Conservation (phyloP, 1,140 invertebrate genomes). For the Caenorhabditis tropicalis region DNA sequence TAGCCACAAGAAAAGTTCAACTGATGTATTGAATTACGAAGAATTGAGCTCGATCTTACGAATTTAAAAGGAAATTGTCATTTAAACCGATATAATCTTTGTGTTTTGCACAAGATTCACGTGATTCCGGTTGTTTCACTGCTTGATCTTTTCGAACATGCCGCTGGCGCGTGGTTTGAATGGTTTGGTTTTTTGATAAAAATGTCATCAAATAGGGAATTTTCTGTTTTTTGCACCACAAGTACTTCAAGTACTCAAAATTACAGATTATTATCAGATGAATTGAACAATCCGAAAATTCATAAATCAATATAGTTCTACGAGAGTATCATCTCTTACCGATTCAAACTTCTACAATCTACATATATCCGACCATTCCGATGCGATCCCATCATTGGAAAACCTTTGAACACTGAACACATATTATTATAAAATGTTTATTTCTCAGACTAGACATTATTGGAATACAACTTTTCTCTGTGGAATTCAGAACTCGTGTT, state of each 20-base stretch:
- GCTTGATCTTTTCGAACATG: conserved; percentile 1
- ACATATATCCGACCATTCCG: no score
- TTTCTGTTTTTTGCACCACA: conserved; percentile 12
- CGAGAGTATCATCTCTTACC: no score
- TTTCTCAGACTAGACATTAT: no score
- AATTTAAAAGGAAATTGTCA: not conserved
- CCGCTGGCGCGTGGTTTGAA: not conserved
- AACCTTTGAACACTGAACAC: no score
- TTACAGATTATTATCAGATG: not conserved
- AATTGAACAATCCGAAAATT: not conserved
- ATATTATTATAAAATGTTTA: no score
- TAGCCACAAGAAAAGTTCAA: not conserved
- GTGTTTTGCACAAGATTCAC: not conserved
- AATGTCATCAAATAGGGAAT: not conserved
- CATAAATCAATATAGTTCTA: no score
- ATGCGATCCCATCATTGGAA: no score
- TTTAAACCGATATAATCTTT: not conserved
- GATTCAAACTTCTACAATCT: no score
- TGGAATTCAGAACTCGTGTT: no score
- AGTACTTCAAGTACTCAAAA: no score
- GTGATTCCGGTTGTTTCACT: not conserved
- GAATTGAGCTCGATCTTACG: not conserved
- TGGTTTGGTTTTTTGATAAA: not conserved
- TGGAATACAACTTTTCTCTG: no score
- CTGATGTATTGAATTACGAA: not conserved